A percentile compares a stretch with the other conserved stretches of the same genome.
These are phyloP conservation scores for Actinia equina DNA, from an alignment of 64 coral and sea anemone genomes.

Conservation along the genomic window DNA sequence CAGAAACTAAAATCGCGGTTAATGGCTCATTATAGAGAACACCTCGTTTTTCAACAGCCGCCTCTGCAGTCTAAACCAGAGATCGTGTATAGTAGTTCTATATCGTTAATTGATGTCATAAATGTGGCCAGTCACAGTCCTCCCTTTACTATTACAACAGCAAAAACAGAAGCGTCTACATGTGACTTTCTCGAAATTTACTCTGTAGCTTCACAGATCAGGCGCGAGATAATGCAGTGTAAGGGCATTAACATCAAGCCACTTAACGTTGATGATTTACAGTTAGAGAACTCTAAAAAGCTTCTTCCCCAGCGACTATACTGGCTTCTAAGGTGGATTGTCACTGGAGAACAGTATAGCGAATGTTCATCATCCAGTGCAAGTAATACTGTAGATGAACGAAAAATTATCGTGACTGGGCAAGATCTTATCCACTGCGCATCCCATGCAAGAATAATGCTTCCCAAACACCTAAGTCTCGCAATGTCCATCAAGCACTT, in stretches of 20 bases:
- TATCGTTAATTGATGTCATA: slow-evolving; percentile 24
- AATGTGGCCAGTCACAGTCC: slow-evolving; percentile 12
- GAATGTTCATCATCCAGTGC: too few species aligned
- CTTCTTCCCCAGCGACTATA: too few species aligned
- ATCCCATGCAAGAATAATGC: too few species aligned
- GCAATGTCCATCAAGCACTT: too few species aligned
- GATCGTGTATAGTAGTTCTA: slow-evolving; percentile 24
- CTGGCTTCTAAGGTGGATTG: slow-evolving; percentile 30
- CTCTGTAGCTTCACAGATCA: slow-evolving; percentile 42
- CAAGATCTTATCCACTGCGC: too few species aligned
- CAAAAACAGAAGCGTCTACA: not conserved
- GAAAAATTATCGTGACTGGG: too few species aligned
- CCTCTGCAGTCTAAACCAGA: slow-evolving; percentile 25
- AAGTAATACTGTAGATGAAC: too few species aligned
- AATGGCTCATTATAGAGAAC: not conserved
- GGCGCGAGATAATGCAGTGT: slow-evolving; percentile 49
- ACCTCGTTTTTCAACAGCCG: slow-evolving; percentile 20
- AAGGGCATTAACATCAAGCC: slow-evolving; percentile 61
- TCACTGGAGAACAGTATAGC: too few species aligned
- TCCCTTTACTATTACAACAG: not conserved
- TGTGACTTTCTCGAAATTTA: not conserved
- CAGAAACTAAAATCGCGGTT: slow-evolving; percentile 28
- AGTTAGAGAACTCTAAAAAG: slow-evolving; percentile 38
- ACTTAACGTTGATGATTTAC: slow-evolving; percentile 55
- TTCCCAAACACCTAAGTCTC: too few species aligned